Conservation (phyloP, 2,797 vertebrate species). For the Chaetodon trifasciatus region DNA sequence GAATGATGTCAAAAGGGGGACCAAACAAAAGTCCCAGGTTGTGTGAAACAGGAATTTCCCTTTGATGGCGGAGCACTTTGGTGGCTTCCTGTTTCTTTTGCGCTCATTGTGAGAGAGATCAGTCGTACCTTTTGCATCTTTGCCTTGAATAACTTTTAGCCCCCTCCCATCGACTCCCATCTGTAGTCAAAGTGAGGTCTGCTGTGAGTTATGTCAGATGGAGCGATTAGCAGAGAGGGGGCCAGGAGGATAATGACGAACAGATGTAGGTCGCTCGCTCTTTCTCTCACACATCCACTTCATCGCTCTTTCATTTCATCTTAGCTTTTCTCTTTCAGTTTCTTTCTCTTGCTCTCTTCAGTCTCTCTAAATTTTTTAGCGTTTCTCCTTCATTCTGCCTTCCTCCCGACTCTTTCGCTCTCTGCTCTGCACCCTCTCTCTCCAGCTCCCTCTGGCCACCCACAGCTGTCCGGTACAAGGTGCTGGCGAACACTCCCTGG, state of each 20-base stretch:
- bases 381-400: neutral
- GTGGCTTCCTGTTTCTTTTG: conserved; percentile 24
- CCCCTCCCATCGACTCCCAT: conserved; percentile 69
- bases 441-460: conserved; percentile 90
- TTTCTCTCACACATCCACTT: conserved; percentile 61
- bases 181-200: conserved; percentile 90
- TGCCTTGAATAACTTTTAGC: conserved; percentile 82
- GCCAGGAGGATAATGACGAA: conserved; percentile 91
- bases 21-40: conserved; percentile 3
- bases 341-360: conserved; percentile 58
- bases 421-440: conserved; percentile 30
- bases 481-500: conserved; percentile 85
- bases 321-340: conserved; percentile 14
- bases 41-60: conserved; percentile 26
- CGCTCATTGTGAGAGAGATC: conserved; percentile 30
- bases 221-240: conserved; percentile 90
- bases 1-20: conserved; percentile 23
- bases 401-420: neutral
- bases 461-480: conserved; percentile 90
- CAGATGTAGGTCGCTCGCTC: conserved; percentile 90
- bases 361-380: conserved; percentile 52
- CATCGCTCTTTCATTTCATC: conserved; percentile 51
- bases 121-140: conserved; percentile 74
- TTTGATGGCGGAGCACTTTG: neutral
- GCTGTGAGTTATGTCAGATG: conserved; percentile 92